phyloP scores from a whole-genome alignment of 2,797 vertebrate genomes.

The Morelia viridis region DNA sequence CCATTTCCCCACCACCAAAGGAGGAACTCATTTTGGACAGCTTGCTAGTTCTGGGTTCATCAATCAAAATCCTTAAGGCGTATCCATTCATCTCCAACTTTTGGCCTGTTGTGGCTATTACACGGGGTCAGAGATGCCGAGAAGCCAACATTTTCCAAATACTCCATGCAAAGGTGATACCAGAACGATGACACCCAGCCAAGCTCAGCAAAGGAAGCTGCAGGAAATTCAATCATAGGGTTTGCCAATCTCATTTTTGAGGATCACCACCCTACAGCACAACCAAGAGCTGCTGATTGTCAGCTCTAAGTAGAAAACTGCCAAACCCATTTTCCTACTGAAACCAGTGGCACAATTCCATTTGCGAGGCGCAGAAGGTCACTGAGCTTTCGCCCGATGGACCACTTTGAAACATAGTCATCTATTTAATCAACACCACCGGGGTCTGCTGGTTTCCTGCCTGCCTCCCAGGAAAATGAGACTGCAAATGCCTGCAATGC shows the following conservation, averaged over 20 bases:
- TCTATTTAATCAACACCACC: background rate
- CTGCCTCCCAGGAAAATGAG: background rate
- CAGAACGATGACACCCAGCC: background rate
- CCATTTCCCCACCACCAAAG: background rate
- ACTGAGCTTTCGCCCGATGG: background rate
- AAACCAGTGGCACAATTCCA: constrained; percentile 2
- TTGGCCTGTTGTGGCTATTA: background rate
- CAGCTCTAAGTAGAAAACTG: constrained; percentile 25
- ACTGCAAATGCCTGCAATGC: too few relatives aligned
- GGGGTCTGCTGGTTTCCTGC: background rate
- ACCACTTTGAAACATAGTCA: background rate
- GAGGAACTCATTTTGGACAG: background rate
- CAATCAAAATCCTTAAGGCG: constrained; percentile 21
- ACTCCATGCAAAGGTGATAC: constrained; percentile 11
- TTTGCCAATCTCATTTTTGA: constrained; percentile 22
- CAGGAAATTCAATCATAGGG: constrained; percentile 44
- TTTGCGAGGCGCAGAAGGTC: background rate
- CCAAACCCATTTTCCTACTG: constrained; percentile 14
- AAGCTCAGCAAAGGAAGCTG: background rate
- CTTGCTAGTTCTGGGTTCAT: background rate
- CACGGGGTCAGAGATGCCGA: background rate
- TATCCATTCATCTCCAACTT: background rate
- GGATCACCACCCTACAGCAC: constrained; percentile 5
- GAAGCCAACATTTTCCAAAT: constrained; percentile 32
- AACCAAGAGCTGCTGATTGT: constrained; percentile 14